Evolutionary conservation across 2,888 invertebrate species (phyloP).

Genomic region (Atrina japonica): DNA sequence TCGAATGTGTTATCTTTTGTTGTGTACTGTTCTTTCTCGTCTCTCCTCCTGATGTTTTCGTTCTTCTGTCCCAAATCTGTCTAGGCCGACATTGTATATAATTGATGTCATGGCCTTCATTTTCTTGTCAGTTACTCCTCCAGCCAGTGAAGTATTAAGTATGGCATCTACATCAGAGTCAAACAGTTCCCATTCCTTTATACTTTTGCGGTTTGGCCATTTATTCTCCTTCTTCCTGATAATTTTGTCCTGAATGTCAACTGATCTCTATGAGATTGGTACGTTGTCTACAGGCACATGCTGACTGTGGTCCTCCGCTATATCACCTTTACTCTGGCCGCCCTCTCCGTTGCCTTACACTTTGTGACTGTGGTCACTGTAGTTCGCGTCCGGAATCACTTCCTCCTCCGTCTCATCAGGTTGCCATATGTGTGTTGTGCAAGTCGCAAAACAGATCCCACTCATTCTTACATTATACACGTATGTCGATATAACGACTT

Average conservation of each 20-base stretch:
- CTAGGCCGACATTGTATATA: constrained; percentile 27
- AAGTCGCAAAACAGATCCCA: too few species aligned
- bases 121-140: constrained; percentile 17
- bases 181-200: constrained; percentile 18
- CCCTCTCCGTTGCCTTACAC: constrained; percentile 24
- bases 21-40: constrained; percentile 11
- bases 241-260: background rate
- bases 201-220: constrained; percentile 20
- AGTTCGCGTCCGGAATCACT: constrained; percentile 32
- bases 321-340: background rate
- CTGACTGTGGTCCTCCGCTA: too few species aligned
- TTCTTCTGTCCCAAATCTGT: constrained; percentile 27
- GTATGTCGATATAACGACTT: too few species aligned
- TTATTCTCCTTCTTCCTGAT: constrained; percentile 15
- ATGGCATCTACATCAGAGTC: constrained; percentile 9
- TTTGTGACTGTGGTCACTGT: constrained; percentile 28
- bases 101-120: constrained; percentile 33
- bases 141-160: constrained; percentile 3
- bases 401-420: constrained; percentile 45
- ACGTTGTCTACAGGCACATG: too few species aligned
- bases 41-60: background rate
- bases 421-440: constrained; percentile 32
- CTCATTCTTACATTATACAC: too few species aligned
- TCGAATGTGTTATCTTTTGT: constrained; percentile 11
- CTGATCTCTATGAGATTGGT: too few species aligned